Base-by-base conservation (phyloP, 2,113 vertebrate genomes). In the Leptocoma aspasia region DNA sequence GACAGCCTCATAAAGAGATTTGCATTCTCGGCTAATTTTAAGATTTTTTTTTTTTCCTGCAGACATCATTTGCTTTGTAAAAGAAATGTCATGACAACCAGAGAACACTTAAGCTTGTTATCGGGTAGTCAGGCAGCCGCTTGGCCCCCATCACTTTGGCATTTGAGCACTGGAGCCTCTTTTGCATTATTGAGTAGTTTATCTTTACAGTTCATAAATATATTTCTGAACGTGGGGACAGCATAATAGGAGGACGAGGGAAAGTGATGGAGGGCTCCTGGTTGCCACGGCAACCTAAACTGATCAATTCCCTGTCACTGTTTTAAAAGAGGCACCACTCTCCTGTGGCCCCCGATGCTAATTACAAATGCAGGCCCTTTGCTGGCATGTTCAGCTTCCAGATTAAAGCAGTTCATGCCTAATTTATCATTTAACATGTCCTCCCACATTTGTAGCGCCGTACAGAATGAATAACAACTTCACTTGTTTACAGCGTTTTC, bases 291-390 rank as follows among this genome's bases (percentile, higher is more conserved):
- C 97, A 97, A 98, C 98, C 93, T 96, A 98, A 98, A 98, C 97
- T 98, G 98, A 98, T 98, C 98, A 98, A 98, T 99, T 98, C 98
- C 97, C 98, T 98, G 97, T 98, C 98, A 98, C 95, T 97, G 94
- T 98, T 98, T 97, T 97, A 97, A 98, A 97, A 97, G 96, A 98
- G 95, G 94, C 96, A 95, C 95, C 96, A 91, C 96, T 98, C 97
- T 98, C 97, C 97, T 97, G 96, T 97, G 97, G 97, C 98, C 95
- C 71, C 98, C 97, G 96, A 98, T 96, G 92, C 98, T 98, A 98
- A 98, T 98, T 98, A 98, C 96, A 94, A 97, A 98, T 94, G 92
- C 97, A 98, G 97, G 97, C 96, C 96, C 77, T 97, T 97, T 90
- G 73, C 96, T 97, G 95, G 96, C 97, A 97, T 98, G 97, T 97